Evolutionary conservation across 2,113 vertebrate genomes (phyloP).

Genomic region (Oceanodroma tethys): DNA sequence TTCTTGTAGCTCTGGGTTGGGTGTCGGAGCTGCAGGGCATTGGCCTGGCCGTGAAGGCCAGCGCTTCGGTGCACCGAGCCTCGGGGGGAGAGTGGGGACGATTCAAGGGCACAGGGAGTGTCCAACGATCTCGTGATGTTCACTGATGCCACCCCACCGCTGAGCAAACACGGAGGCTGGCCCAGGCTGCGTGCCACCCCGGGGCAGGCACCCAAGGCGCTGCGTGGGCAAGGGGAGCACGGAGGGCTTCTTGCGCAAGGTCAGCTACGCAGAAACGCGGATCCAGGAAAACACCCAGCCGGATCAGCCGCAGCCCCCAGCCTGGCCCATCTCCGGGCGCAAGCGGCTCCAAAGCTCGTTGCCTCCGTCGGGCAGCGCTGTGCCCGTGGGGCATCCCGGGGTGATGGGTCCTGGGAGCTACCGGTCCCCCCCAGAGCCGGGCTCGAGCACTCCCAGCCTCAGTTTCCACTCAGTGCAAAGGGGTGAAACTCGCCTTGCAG

Average conservation of each 20-base stretch:
- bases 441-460: background rate
- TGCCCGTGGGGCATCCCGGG: rapidly evolving
- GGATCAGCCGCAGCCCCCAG: rapidly evolving
- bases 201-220: background rate
- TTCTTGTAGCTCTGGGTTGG: background rate
- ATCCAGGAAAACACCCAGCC: background rate
- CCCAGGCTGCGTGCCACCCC: background rate
- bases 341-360: background rate
- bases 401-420: background rate
- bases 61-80: rapidly evolving
- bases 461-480: background rate
- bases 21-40: background rate
- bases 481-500: background rate
- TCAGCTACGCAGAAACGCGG: background rate
- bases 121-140: background rate
- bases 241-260: slow-evolving; percentile 7
- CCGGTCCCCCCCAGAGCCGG: background rate
- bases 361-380: rapidly evolving
- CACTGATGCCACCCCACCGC: background rate
- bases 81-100: rapidly evolving
- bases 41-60: background rate
- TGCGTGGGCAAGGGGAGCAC: background rate
- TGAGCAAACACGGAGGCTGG: background rate
- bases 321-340: background rate
- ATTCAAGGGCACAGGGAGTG: slow-evolving; percentile 9